Evolutionary conservation across 1,140 invertebrate genomes (phyloP), one percentile per base, ranked within the genome.

Genomic region (Drosophila ambigua): DNA sequence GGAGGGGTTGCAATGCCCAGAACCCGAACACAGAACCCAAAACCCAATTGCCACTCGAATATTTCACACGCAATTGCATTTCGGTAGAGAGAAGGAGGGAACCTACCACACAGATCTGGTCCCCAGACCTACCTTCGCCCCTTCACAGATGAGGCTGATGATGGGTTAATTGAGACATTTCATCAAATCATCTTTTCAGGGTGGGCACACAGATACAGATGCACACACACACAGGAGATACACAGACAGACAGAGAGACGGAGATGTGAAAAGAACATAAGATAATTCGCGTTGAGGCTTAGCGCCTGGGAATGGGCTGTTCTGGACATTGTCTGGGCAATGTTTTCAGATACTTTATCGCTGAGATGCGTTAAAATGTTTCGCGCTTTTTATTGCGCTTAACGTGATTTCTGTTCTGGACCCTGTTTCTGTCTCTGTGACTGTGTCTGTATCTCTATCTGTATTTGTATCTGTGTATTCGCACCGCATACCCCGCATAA

Each of bases 311-410:
- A 84, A 84, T 72, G 62, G 79, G 35, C 35, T 39, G 35, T 39
- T 45, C 31, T 60, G 60, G 63, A 79, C 79, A 83, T 73, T 72
- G 76, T 81, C 73, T 72, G 81, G 67, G 68, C 81, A 84, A 84
- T 84, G 81, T 87, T 87, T 87, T 77, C 83, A 88, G 83, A 87
- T 87, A 87, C 83, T 87, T 87, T 87, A 87, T 87, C 83, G 83
- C 79, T 50, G 63, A 44, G 79, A 87, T 80, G 83, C 83, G 83
- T 87, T 87, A 87, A 87, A 83, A 87, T 87, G 83, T 87, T 87
- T 87, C 83, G 84, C 83, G 83, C 79, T 87, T 87, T 87, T 87
- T 87, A 87, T 87, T 88, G 79, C 75, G 83, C 79, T 87, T 87
- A 88, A 87, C 83, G 83, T 83, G 83, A 87, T 87, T 87, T 79